These are phyloP conservation scores for Drosophila bocki DNA, from an alignment of 1,140 invertebrate genomes.

Conservation along the genomic window DNA sequence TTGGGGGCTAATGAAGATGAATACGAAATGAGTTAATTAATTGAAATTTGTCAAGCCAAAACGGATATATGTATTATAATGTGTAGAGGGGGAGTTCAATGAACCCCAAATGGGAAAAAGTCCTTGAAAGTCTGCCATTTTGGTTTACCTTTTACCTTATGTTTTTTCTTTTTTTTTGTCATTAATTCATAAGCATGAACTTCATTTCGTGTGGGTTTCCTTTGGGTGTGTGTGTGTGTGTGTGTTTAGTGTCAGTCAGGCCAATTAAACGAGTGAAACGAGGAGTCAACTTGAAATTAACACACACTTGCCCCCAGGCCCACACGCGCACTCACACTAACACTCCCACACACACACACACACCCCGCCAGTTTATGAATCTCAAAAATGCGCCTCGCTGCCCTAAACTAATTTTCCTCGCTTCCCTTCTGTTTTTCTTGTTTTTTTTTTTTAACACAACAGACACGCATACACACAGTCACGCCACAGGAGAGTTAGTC, in stretches of 20 bases:
- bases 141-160: neutral
- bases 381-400: slow-evolving; percentile 72
- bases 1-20: slow-evolving; percentile 47
- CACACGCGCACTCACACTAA: neutral
- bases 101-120: slow-evolving; percentile 15
- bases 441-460: neutral
- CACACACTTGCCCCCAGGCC: slow-evolving; percentile 46
- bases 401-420: slow-evolving; percentile 73
- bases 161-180: slow-evolving; percentile 23
- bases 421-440: neutral
- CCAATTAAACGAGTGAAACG: slow-evolving; percentile 63
- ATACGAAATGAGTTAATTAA: slow-evolving; percentile 55
- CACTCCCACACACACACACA: slow-evolving; percentile 19
- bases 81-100: slow-evolving; percentile 11
- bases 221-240: neutral
- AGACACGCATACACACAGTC: slow-evolving; percentile 16
- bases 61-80: neutral
- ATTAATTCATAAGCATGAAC: slow-evolving; percentile 83
- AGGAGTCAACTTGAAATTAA: slow-evolving; percentile 69
- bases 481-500: slow-evolving; percentile 38
- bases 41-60: slow-evolving; percentile 41
- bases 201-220: slow-evolving; percentile 58
- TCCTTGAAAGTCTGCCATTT: slow-evolving; percentile 24
- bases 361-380: slow-evolving; percentile 69
- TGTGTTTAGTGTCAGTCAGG: slow-evolving; percentile 48